Evolutionary conservation across 2,113 vertebrate genomes (phyloP).

Genomic region (Cyphomyrus discorhynchus): DNA sequence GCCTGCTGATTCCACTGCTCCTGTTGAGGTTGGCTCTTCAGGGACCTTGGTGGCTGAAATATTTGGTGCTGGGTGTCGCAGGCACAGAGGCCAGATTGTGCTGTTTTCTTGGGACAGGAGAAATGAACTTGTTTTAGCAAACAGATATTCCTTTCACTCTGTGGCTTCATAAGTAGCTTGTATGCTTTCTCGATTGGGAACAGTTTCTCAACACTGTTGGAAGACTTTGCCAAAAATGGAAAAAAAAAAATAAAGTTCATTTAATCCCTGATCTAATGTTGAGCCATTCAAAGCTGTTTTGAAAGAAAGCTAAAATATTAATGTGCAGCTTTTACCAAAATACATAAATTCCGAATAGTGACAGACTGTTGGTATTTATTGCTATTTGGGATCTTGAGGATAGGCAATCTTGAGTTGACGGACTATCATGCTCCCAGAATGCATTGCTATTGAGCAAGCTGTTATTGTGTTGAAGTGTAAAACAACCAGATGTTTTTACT

Average conservation of each 20-base stretch:
- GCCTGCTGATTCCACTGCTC: slow-evolving; percentile 30
- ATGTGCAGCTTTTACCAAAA: slow-evolving; percentile 31
- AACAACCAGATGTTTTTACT: slow-evolving; percentile 34
- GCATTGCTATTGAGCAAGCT: not conserved
- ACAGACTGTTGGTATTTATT: slow-evolving; percentile 9
- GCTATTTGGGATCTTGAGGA: slow-evolving; percentile 3
- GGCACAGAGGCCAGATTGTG: slow-evolving; percentile 23
- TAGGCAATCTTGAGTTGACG: not conserved
- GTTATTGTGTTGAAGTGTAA: slow-evolving; percentile 27
- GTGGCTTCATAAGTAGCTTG: slow-evolving; percentile 32
- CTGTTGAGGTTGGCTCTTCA: not conserved
- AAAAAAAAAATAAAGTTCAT: slow-evolving; percentile 43
- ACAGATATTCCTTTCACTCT: slow-evolving; percentile 49
- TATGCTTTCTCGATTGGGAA: slow-evolving; percentile 28
- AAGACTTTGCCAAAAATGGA: slow-evolving; percentile 51
- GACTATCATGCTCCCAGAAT: not conserved
- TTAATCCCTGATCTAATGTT: slow-evolving; percentile 19
- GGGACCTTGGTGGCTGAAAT: slow-evolving; percentile 20
- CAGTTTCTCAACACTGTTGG: slow-evolving; percentile 32
- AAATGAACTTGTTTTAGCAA: slow-evolving; percentile 43
- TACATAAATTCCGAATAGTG: slow-evolving; percentile 23
- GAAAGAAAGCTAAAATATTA: slow-evolving; percentile 20
- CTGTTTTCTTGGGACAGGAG: slow-evolving; percentile 45
- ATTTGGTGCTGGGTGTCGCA: slow-evolving; percentile 14
- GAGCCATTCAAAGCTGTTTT: slow-evolving; percentile 30